Evolutionary conservation across 2,797 vertebrate species (phyloP).

Genomic region (Holocentrus rufus): DNA sequence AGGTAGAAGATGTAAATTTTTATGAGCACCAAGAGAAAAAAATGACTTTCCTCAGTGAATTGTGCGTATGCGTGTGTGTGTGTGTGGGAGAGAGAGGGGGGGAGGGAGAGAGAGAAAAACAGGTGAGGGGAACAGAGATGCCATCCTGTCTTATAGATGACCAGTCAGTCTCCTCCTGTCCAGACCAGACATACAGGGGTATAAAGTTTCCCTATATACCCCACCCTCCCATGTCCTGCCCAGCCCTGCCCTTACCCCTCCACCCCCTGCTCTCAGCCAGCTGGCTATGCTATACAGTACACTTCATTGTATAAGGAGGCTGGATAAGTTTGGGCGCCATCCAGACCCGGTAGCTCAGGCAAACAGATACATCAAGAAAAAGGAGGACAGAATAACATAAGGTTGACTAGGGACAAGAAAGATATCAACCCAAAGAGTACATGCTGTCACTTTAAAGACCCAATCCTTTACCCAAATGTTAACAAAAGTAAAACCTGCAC

Average conservation of each 20-base stretch:
- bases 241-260: conserved; percentile 28
- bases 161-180: conserved; percentile 45
- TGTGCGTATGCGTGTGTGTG: neutral
- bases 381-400: conserved; percentile 18
- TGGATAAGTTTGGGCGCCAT: conserved; percentile 39
- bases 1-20: neutral
- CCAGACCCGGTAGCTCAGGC: conserved; percentile 38
- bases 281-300: conserved; percentile 48
- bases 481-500: neutral
- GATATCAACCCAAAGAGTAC: neutral
- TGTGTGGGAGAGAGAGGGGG: neutral
- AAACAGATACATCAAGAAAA: conserved; percentile 26
- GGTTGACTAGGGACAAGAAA: conserved; percentile 23
- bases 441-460: neutral
- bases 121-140: conserved; percentile 51
- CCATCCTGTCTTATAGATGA: conserved; percentile 57
- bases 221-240: conserved; percentile 1
- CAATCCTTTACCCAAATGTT: neutral
- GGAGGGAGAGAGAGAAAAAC: conserved; percentile 34
- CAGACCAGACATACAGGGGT: conserved; percentile 61
- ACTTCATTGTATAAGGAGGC: conserved; percentile 50
- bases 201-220: conserved; percentile 66
- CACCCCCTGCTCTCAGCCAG: conserved; percentile 38
- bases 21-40: neutral
- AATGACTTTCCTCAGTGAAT: neutral